Base-by-base conservation (phyloP, 2,888 invertebrate species). In the Lampropteryx suffumata region DNA sequence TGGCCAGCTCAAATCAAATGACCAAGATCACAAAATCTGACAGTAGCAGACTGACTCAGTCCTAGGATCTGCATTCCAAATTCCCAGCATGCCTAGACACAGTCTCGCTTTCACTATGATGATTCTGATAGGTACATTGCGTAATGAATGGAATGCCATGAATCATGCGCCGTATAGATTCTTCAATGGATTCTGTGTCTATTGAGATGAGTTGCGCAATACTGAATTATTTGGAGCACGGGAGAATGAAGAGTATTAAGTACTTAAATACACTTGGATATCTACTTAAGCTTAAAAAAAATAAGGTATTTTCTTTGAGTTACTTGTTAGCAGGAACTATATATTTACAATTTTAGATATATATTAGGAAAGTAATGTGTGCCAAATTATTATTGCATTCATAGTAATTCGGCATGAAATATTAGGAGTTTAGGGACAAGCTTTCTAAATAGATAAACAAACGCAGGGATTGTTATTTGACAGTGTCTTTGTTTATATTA, bases 41-140 rank as follows among this genome's bases (percentile, higher is more conserved):
- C 61, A 51, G 47, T 34, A 52, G 51, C 44, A 32, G 46, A 41
- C 54, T 57, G 45, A 53, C 40, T 50, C 21, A 51, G 44, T 27
- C 42, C 44, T 40, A 75, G 66, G 73, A 73, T 73, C 66, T 63
- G 59, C 68, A 72, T 68, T 55, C 52, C 50, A 24, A 39, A 50
- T 42, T 64, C 57, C 55, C 48, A 24, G 59, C 62, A 69, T 73
- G 64, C 71, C 63, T 65, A 61, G 50, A 37, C 47, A 47, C 51
- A 43, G 47, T 47, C 36, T 46, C 49, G 55, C 74, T 75, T 75
- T 75, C 75, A 43, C 53, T 53, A 24, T 24, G 53, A 53, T 53
- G 53, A 40, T 48, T 40, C 48, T 64, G 39, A 36, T 27, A 35
- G 34, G 41, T 40, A 17, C 13, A 65, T 74, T 74, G 64, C 69